Base-by-base conservation (phyloP, 2,888 invertebrate species). In the Drosophila lacicola region DNA sequence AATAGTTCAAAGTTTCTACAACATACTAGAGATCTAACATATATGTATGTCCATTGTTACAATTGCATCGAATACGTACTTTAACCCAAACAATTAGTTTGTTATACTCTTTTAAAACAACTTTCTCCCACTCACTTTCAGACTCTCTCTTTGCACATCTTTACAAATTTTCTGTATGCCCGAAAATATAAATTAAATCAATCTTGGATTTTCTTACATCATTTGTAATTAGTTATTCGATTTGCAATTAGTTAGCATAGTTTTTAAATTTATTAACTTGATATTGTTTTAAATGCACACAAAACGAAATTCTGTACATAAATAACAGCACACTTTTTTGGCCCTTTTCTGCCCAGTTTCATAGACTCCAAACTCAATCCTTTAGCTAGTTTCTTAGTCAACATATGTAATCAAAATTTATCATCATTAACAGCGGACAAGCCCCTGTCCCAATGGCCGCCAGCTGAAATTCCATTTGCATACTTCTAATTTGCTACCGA, bases 351-450 rank as follows among this genome's bases (percentile, higher is more conserved):
- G 37, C 9, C 21, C 39, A 46, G 29, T 65, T 46, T 46, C 54
- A 47, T 58, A 29, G 46, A 42, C 45, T 19, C 19, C 49, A 70
- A 63, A 67, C 72, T 58, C 47, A 72, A 63, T 73, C 78, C 63
- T 50, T 62, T 72, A 4, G 14, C 11, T 49, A 39, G 41, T 34
- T 53, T 6, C n/a, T 13, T 10, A 46, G 34, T 13, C 21, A 54
- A 46, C 49, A 58, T 76, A 66, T 66, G 53, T 60, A 54, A 62
- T 64, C 44, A 57, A 75, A 65, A 78, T 78, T 75, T 76, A 76
- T 78, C 77, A 78, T 78, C 76, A 80, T 80, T 77, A 77, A 70
- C 63, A 41, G 47, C 36, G 41, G n/a, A 56, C 21, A 11, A 13
- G 37, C 33, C 34, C 34, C 25, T 6, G 5, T 10, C n/a, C 41